Conservation (phyloP, 1,140 invertebrate genomes). For the Trachymyrmex cornetzi region DNA sequence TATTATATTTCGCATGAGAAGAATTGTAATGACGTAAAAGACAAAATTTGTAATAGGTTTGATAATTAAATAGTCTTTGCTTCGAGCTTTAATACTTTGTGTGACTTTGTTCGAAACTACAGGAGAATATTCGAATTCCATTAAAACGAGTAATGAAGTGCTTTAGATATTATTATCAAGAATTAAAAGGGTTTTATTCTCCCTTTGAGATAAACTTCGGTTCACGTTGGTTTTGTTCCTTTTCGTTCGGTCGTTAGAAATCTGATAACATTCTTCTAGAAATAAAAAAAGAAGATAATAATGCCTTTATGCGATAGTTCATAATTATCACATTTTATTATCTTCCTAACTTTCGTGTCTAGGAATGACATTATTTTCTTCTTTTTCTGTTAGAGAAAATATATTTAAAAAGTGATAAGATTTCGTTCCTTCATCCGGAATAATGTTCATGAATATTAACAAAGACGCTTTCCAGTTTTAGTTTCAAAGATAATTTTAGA, state of each 20-base stretch:
- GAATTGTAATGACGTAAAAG: neutral
- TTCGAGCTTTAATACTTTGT: constrained; percentile 22
- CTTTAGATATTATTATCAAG: constrained; percentile 42
- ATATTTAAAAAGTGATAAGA: neutral
- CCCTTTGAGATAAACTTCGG: constrained; percentile 30
- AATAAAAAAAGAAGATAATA: constrained; percentile 30
- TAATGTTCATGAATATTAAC: neutral
- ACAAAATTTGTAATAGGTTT: constrained; percentile 29
- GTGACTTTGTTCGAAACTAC: constrained; percentile 25
- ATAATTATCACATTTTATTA: constrained; percentile 23
- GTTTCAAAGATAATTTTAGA: neutral
- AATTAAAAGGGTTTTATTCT: constrained; percentile 47
- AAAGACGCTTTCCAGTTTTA: neutral
- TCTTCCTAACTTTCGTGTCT: neutral
- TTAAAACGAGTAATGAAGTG: constrained; percentile 55
- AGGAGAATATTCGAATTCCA: constrained; percentile 43
- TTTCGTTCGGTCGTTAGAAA: constrained; percentile 13
- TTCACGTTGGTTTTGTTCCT: neutral
- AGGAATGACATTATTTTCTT: neutral
- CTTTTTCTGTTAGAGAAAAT: neutral
- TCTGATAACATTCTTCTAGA: constrained; percentile 3
- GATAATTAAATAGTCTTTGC: constrained; percentile 26
- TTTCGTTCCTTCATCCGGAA: neutral
- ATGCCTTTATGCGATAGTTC: neutral
- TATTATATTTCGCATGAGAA: neutral